Conservation (phyloP, 2,797 vertebrate species). For the Poeciliopsis paucimaculata region DNA sequence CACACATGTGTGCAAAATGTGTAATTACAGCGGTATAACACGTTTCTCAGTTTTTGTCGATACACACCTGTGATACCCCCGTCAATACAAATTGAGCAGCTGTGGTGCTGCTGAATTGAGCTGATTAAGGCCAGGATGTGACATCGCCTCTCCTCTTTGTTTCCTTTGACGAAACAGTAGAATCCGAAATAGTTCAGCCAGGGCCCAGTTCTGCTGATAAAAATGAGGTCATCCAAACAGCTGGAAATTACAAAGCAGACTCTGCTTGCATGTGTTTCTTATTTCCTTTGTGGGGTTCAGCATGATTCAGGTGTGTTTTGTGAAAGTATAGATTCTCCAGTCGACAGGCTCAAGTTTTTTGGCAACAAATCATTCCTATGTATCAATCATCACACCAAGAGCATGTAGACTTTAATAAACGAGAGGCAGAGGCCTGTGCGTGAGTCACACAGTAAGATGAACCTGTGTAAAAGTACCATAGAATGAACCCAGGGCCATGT, state of each 20-base stretch:
- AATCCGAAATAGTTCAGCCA: slow-evolving; percentile 39
- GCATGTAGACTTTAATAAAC: background rate
- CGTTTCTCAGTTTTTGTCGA: slow-evolving; percentile 27
- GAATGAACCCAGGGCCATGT: background rate
- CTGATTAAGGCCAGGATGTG: slow-evolving; percentile 71
- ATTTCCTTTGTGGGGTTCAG: slow-evolving; percentile 2
- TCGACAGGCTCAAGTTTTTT: slow-evolving; percentile 12
- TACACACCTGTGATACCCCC: slow-evolving; percentile 40
- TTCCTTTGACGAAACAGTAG: slow-evolving; percentile 42
- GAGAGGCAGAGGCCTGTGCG: too few species aligned
- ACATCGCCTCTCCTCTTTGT: slow-evolving; percentile 46
- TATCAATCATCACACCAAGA: background rate
- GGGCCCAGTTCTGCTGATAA: slow-evolving; percentile 14
- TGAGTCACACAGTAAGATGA: background rate
- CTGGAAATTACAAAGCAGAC: background rate
- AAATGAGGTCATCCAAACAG: slow-evolving; percentile 27
- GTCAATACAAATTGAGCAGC: slow-evolving; percentile 52
- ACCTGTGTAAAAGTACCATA: background rate
- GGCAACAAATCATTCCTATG: slow-evolving; percentile 35
- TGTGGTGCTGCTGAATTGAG: slow-evolving; percentile 60
- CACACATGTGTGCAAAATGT: slow-evolving; percentile 5
- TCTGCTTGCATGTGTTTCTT: background rate
- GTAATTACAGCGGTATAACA: slow-evolving; percentile 22
- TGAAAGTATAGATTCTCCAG: slow-evolving; percentile 34
- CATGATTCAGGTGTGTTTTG: slow-evolving; percentile 21